These are phyloP conservation scores for Smithornis capensis DNA, from an alignment of 2,113 vertebrate genomes.

Conservation along the genomic window DNA sequence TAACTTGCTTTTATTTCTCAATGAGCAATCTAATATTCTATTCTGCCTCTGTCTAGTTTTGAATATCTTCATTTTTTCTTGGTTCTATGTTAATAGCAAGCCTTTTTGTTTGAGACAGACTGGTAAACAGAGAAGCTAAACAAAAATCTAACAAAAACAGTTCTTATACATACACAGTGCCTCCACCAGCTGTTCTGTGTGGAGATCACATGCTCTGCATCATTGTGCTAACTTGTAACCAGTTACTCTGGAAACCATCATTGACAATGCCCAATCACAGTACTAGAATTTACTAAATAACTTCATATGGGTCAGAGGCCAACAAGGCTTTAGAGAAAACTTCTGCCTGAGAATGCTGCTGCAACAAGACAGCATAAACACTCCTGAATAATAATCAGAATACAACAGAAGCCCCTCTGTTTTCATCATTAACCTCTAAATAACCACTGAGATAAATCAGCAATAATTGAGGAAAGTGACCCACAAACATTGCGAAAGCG, in stretches of 20 bases:
- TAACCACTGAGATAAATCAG: constrained; percentile 16
- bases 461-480: not conserved
- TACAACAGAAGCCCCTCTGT: constrained; percentile 73
- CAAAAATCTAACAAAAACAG: constrained; percentile 17
- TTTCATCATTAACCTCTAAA: constrained; percentile 16
- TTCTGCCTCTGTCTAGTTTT: not conserved
- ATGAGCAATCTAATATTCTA: not conserved
- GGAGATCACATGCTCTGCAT: not conserved
- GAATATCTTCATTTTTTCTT: not conserved
- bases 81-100: not conserved
- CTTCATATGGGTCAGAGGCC: constrained; percentile 63
- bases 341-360: constrained; percentile 49
- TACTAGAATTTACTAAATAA: constrained; percentile 56
- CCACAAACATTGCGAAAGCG: constrained; percentile 12
- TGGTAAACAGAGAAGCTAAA: constrained; percentile 25
- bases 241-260: constrained; percentile 65
- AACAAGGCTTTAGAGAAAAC: constrained; percentile 52
- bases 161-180: not conserved
- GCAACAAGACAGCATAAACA: constrained; percentile 45
- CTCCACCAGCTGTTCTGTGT: not conserved
- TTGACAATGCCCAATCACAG: constrained; percentile 36
- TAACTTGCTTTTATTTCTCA: not conserved
- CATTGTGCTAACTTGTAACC: constrained; percentile 1
- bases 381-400: constrained; percentile 72
- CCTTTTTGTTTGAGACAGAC: not conserved